phyloP scores from a whole-genome alignment of 2,797 vertebrate genomes.

The Arnoldichthys spilopterus region DNA sequence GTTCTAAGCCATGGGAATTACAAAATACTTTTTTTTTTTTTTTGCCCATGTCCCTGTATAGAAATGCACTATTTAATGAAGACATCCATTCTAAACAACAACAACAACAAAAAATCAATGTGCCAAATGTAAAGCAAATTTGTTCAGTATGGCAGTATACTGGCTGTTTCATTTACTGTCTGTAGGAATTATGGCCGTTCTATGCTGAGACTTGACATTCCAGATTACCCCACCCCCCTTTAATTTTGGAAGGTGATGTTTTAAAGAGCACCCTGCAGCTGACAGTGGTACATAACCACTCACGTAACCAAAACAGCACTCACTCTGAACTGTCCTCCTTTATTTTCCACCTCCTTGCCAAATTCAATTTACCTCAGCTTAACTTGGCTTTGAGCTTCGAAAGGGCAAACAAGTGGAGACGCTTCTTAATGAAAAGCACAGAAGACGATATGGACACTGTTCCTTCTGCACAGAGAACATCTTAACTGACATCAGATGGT shows the following conservation, averaged over 20 bases:
- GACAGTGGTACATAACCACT: slow-evolving; percentile 85
- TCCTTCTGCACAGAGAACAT: slow-evolving; percentile 68
- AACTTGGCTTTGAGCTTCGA: slow-evolving; percentile 85
- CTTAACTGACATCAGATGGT: slow-evolving; percentile 71
- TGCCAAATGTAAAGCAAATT: slow-evolving; percentile 93
- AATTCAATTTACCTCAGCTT: slow-evolving; percentile 97
- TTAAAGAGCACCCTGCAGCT: slow-evolving; percentile 93
- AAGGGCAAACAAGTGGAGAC: slow-evolving; percentile 73
- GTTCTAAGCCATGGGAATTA: slow-evolving; percentile 83
- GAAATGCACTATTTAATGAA: slow-evolving; percentile 95
- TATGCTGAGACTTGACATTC: slow-evolving; percentile 88
- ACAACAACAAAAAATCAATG: slow-evolving; percentile 74
- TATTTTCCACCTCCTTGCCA: slow-evolving; percentile 89
- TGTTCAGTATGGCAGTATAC: slow-evolving; percentile 90
- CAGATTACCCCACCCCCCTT: slow-evolving; percentile 77
- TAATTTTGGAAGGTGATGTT: slow-evolving; percentile 83
- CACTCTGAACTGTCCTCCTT: slow-evolving; percentile 82
- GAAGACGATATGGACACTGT: slow-evolving; percentile 51
- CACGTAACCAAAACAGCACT: slow-evolving; percentile 92
- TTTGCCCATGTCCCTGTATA: slow-evolving; percentile 94
- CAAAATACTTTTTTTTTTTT: slow-evolving; percentile 75
- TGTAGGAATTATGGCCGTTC: slow-evolving; percentile 93
- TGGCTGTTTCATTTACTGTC: slow-evolving; percentile 96
- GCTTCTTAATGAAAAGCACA: slow-evolving; percentile 70
- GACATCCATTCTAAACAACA: slow-evolving; percentile 72